Evolutionary conservation across 64 coral and sea anemone species (phyloP), one percentile per base, ranked within the genome.

Genomic region (Montipora capricornis): DNA sequence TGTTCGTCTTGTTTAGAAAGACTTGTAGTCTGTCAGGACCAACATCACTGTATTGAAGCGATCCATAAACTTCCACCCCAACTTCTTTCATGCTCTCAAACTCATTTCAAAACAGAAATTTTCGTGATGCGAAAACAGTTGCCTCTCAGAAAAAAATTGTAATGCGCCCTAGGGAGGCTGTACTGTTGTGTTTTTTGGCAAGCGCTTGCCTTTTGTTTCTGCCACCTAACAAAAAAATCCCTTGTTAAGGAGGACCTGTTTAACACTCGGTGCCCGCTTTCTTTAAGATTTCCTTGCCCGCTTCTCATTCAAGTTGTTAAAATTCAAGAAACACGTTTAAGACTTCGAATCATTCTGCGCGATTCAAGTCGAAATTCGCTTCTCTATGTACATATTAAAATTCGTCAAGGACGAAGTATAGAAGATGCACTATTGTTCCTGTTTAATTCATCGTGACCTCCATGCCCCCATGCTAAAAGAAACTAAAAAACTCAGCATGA

Each of bases 171-270:
- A 64, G 60, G 82, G 82, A 8, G 82, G 82, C 82, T 19, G 44
- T 68, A 22, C 82, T 47, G 64, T 86, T 86, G 64, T 86, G 46
- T 86, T 86, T 64, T 86, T 86, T 86, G 82, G 62, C 82, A 70
- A 86, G 82, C 82, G 82, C 17, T 86, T 5, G 82, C 45, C 82
- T 73, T 86, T 86, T 86, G 82, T 86, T 71, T 70, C n/a, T 49
- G 45, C 46, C 44, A 86, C 47, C 46, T 44, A 86, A 73, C 66
- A 86, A 68, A 86, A 84, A 86, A 73, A 68, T 46, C 8, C 61
- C 82, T 19, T 86, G 66, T 86, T 86, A 6, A 86, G 82, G 44
- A 73, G 44, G 50, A 86, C 82, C 82, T 71, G 82, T 86, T 86
- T 71, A 86, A n/a, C 37, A 67, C 45, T 73, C 8, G 44, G 5